Conservation (phyloP, 2,888 invertebrate genomes). For the Lepidocyrtoides sp. region DNA sequence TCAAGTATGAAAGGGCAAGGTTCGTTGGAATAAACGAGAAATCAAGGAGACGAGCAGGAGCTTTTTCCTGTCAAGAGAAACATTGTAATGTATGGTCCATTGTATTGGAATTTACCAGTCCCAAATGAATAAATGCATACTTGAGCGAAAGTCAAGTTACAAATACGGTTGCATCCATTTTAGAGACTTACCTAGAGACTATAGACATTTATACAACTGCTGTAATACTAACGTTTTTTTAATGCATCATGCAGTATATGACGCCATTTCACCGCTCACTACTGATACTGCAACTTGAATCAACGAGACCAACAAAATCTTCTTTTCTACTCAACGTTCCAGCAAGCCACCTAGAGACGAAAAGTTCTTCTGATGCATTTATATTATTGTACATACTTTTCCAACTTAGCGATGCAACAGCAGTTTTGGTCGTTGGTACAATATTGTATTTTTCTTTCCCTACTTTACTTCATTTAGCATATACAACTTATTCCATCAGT, state of each 20-base stretch:
- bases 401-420: conserved; percentile 9
- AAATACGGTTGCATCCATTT: neutral
- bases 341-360: neutral
- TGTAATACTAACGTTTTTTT: too few species aligned
- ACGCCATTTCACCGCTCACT: neutral
- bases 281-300: neutral
- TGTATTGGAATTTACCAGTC: conserved; percentile 8
- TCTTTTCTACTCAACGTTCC: neutral
- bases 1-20: conserved; percentile 40
- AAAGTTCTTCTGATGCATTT: conserved; percentile 6
- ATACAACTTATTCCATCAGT: conserved; percentile 50
- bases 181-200: neutral
- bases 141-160: neutral
- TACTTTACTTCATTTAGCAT: conserved; percentile 34
- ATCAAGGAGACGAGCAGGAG: conserved; percentile 18
- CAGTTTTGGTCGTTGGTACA: neutral
- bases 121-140: conserved; percentile 48
- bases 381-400: neutral
- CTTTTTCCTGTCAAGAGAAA: conserved; percentile 1
- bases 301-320: neutral
- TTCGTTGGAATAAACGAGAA: conserved; percentile 37
- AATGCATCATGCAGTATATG: too few species aligned
- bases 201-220: neutral
- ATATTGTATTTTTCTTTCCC: neutral
- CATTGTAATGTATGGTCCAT: neutral